Evolutionary conservation across 1,140 invertebrate genomes (phyloP), one percentile per base, ranked within the genome.

Genomic region (Macrocentrus cingulum): DNA sequence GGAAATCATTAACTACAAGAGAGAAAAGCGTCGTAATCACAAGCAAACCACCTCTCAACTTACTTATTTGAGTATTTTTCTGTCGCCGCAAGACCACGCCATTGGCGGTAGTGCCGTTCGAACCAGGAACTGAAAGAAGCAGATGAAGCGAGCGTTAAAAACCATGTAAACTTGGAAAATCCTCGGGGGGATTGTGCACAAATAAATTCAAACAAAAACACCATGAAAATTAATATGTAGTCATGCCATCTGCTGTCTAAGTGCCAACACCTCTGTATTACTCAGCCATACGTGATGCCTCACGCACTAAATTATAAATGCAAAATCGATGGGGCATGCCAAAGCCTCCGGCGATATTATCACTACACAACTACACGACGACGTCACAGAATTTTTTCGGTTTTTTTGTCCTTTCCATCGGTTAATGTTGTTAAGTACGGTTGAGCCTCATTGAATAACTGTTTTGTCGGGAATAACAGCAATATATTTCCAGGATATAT

Each of bases 71-170:
- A 29, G 82, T 77, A 68, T 84, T 84, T 72, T 85, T 85, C 68
- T 83, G 83, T 74, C 84, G 77, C 70, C 83, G 80, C 20, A 84
- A 80, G 59, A 85, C 83, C 59, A 83, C 76, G 57, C 81, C 83
- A 66, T 84, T 78, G 32, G 64, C 68, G 18, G 60, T 62, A n/a
- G 61, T 50, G 22, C 59, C 44, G 42, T 63, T 67, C 18, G 61
- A 39, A 46, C 50, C 65, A 20, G 70, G 62, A 61, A 60, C 68
- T 72, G 62, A 9, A 67, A 63, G 29, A 63, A 62, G 56, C 52
- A 61, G 42, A 61, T 51, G 23, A 58, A 60, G 54, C 22, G 48
- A 55, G 23, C 25, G 42, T 57, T 45, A 50, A 50, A 39, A 39
- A 11, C 36, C 36, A 15, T n/a, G 13, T 39, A 39, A 39, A 11